Percentiles rank a stretch among this genome's conserved stretches.
These are phyloP conservation scores for Tor tambroides DNA, from an alignment of 2,113 vertebrate species.

Conservation along the genomic window DNA sequence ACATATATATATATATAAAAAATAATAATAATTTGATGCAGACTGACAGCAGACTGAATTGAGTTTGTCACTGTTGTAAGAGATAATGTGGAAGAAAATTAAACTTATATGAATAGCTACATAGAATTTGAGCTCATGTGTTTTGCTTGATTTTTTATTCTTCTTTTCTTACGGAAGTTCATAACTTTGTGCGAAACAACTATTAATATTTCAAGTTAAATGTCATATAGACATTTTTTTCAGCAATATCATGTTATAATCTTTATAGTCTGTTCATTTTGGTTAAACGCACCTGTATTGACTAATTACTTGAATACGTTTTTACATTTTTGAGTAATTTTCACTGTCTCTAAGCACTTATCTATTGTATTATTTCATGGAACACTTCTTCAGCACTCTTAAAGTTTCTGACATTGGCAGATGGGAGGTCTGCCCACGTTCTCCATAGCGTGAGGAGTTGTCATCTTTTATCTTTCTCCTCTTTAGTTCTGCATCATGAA, in stretches of 20 bases:
- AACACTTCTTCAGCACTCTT: neutral
- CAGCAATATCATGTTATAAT: neutral
- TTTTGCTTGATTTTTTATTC: neutral
- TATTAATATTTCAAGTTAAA: neutral
- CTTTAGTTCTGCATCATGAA: constrained; percentile 29
- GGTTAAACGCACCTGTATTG: neutral
- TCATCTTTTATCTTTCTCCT: constrained; percentile 31
- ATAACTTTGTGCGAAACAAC: neutral
- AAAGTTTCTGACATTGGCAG: constrained; percentile 33
- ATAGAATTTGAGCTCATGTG: too few relatives aligned
- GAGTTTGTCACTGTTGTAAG: neutral
- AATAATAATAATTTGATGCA: neutral
- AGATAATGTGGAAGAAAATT: neutral
- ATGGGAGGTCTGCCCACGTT: constrained; percentile 11
- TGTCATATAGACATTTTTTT: neutral
- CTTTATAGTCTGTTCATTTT: neutral
- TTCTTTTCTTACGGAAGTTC: neutral
- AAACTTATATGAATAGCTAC: neutral
- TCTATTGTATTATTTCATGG: neutral
- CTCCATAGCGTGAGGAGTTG: constrained; percentile 30
- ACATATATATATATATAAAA: neutral
- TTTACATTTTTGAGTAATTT: neutral
- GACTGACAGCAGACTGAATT: neutral
- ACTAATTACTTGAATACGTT: neutral
- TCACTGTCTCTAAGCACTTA: neutral